These are phyloP conservation scores for Synanthedon vespiformis DNA, from an alignment of 2,888 invertebrate genomes.

Conservation along the genomic window DNA sequence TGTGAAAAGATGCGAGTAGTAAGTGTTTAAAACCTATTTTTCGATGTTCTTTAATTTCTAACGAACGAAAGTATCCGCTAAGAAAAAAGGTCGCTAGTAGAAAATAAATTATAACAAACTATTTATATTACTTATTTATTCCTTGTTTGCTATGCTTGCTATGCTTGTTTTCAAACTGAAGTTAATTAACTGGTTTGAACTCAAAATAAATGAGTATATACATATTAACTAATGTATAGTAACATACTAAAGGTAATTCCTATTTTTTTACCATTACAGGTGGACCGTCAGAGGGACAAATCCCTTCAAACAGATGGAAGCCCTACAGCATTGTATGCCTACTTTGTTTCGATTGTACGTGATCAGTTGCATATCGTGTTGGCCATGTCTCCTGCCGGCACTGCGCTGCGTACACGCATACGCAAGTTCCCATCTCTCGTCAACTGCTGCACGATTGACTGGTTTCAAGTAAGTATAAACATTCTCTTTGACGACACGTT, in stretches of 20 bases:
- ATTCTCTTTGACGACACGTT: too few species aligned
- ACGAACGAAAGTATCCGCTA: too few species aligned
- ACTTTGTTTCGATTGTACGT: conserved; percentile 87
- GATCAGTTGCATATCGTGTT: conserved; percentile 92
- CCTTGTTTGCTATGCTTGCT: too few species aligned
- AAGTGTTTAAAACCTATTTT: conserved; percentile 9
- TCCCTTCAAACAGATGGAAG: conserved; percentile 94
- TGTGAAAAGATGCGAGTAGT: conserved; percentile 90
- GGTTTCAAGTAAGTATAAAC: conserved; percentile 79
- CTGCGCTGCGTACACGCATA: conserved; percentile 82
- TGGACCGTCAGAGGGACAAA: conserved; percentile 90
- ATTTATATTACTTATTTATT: too few species aligned
- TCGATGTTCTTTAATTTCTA: too few species aligned
- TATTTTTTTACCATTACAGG: conserved; percentile 34
- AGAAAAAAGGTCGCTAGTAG: too few species aligned
- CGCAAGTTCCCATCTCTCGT: conserved; percentile 93
- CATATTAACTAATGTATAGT: too few species aligned
- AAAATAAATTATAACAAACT: too few species aligned
- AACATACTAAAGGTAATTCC: too few species aligned
- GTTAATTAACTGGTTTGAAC: too few species aligned
- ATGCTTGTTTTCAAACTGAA: too few species aligned
- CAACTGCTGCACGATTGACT: conserved; percentile 96
- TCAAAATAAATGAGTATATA: too few species aligned
- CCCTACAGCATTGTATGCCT: conserved; percentile 88
- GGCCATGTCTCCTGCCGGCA: conserved; percentile 92